Conservation (phyloP, 2,888 invertebrate genomes). For the Chirona hameri region DNA sequence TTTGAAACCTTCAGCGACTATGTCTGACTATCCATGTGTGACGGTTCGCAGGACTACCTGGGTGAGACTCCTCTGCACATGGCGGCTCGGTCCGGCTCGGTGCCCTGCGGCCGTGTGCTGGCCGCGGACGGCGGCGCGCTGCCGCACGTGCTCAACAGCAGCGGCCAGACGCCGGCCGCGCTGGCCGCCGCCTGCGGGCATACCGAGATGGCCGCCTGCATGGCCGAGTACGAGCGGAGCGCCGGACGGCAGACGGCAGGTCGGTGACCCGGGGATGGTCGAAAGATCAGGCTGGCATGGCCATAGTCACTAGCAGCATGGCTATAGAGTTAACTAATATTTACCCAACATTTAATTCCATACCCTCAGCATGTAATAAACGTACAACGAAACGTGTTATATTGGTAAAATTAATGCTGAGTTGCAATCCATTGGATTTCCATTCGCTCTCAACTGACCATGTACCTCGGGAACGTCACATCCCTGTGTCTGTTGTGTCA, state of each 20-base stretch:
- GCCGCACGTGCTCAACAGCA: neutral
- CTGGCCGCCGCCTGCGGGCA: conserved; percentile 4
- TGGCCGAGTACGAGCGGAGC: neutral
- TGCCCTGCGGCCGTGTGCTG: neutral
- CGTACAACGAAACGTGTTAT: too few relatives aligned
- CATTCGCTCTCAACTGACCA: too few relatives aligned
- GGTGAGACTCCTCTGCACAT: conserved; percentile 4
- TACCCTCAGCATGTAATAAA: too few relatives aligned
- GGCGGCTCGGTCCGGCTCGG: neutral
- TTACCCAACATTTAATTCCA: too few relatives aligned
- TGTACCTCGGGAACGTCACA: neutral
- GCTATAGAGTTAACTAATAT: neutral
- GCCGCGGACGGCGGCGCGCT: neutral
- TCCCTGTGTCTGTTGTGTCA: neutral
- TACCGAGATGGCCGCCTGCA: neutral
- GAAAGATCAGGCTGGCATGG: too few relatives aligned
- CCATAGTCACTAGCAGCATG: neutral
- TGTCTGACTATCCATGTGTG: neutral
- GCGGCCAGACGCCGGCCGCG: neutral
- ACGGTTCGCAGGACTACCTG: neutral
- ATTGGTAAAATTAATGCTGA: too few relatives aligned
- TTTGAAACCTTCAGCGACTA: too few relatives aligned
- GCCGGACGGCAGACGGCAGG: neutral
- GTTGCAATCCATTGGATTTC: too few relatives aligned
- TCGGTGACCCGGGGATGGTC: neutral